Conservation (phyloP, 1,140 invertebrate genomes). For the Trinorchestia longiramus region DNA sequence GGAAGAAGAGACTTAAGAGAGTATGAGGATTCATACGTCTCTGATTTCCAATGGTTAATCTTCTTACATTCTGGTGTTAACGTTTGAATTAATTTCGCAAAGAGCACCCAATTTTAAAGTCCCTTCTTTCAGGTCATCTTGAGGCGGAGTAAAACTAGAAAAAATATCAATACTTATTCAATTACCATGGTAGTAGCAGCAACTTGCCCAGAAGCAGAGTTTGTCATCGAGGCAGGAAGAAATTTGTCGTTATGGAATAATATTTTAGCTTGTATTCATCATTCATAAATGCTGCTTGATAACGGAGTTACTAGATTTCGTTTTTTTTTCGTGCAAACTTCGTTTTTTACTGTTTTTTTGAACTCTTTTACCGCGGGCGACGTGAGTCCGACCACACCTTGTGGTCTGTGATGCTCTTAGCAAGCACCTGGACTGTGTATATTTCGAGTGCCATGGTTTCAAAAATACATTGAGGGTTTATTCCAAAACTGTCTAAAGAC, state of each 20-base stretch:
- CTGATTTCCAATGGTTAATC: no score
- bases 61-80: no score
- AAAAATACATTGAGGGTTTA: not conserved
- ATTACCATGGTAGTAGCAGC: not conserved
- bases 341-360: not conserved
- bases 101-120: no score
- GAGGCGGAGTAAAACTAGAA: not conserved
- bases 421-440: not conserved
- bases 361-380: not conserved
- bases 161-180: not conserved
- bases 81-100: no score
- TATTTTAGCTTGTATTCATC: not conserved
- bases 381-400: not conserved
- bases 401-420: not conserved
- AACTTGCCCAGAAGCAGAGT: not conserved
- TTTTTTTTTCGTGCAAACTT: not conserved
- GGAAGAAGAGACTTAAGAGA: no score
- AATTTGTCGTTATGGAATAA: no score
- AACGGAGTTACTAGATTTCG: not conserved
- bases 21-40: no score
- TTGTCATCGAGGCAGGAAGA: not conserved
- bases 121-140: not conserved
- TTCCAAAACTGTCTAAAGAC: not conserved
- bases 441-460: not conserved
- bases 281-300: not conserved